phyloP scores from a whole-genome alignment of 2,113 vertebrate species.

The Lagenorhynchus albirostris region DNA sequence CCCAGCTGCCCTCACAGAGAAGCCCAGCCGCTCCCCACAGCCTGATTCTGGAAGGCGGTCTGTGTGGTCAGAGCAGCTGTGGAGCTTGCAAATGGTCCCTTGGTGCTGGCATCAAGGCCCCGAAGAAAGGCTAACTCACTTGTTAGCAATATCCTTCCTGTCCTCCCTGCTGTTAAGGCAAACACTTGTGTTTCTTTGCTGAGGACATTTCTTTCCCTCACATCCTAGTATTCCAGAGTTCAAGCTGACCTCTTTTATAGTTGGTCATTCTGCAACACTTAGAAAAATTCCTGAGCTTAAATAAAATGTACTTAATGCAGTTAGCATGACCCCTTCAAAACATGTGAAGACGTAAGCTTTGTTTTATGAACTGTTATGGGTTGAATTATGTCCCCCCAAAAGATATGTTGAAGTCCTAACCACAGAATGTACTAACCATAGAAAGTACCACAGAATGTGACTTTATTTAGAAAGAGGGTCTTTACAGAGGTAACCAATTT shows the following conservation, averaged over 20 bases:
- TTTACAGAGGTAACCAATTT: background rate
- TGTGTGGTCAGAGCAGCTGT: background rate
- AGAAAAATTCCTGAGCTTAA: background rate
- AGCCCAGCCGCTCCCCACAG: background rate
- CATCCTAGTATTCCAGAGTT: background rate
- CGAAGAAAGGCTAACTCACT: background rate
- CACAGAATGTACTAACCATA: too few species aligned
- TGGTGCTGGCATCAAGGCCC: background rate
- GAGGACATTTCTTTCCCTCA: background rate
- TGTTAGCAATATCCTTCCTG: background rate
- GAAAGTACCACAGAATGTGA: background rate
- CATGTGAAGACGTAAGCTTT: background rate
- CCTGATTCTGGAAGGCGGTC: background rate
- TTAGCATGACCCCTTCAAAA: background rate
- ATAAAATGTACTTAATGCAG: background rate
- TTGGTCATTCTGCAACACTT: background rate
- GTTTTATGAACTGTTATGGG: background rate
- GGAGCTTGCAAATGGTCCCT: background rate
- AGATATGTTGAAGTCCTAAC: background rate
- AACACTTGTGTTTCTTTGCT: background rate
- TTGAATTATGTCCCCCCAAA: background rate
- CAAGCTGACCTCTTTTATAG: background rate
- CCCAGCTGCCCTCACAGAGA: background rate
- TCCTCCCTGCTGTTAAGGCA: background rate
- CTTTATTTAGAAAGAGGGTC: background rate